phyloP scores from a whole-genome alignment of 2,113 vertebrate genomes.

The Trichechus manatus region DNA sequence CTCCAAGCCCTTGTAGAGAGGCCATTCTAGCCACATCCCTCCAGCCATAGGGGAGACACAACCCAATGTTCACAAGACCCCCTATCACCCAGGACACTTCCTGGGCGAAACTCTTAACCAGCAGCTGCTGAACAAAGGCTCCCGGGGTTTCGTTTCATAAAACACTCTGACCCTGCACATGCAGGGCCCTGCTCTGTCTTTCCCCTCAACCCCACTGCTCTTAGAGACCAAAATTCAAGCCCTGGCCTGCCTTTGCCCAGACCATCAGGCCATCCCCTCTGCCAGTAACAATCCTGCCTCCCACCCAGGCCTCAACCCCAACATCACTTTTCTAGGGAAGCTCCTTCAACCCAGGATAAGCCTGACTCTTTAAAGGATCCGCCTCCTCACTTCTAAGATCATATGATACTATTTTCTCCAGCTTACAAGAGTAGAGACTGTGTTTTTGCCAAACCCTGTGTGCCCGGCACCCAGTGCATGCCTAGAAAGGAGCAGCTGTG shows the following conservation, averaged over 20 bases:
- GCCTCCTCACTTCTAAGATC: background rate
- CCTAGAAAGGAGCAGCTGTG: background rate
- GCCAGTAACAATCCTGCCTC: background rate
- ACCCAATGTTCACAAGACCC: background rate
- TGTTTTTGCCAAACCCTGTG: conserved; percentile 33
- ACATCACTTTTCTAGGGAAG: background rate
- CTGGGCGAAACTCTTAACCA: conserved; percentile 19
- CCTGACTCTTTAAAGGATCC: background rate
- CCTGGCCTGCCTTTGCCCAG: background rate
- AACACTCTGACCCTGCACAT: background rate
- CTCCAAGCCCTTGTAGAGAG: background rate
- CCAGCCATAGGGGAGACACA: background rate
- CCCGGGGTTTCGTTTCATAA: background rate
- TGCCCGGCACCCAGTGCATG: background rate
- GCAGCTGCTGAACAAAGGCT: conserved; percentile 9
- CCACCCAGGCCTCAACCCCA: background rate
- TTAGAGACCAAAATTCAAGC: background rate
- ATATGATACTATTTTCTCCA: background rate
- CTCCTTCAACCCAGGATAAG: background rate
- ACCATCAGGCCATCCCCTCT: background rate
- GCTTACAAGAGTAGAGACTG: conserved; percentile 8
- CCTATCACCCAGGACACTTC: background rate
- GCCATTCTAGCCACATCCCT: background rate
- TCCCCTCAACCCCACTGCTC: background rate
- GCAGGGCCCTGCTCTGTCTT: background rate